Conservation (phyloP, 2,113 vertebrate genomes). For the Odobenus rosmarus region DNA sequence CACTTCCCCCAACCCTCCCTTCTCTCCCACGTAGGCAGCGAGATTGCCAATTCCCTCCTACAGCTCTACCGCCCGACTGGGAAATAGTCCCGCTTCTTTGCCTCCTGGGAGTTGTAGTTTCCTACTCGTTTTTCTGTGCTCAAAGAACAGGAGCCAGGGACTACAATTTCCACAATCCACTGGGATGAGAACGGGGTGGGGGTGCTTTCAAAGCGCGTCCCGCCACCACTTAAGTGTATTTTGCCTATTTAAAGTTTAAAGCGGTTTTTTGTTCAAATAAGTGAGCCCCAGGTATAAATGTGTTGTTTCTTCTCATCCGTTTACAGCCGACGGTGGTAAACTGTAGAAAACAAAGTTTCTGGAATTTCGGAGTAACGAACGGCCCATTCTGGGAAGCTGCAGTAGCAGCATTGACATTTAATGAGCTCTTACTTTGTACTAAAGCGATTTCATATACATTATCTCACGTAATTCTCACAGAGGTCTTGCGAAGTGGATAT, state of each 20-base stretch:
- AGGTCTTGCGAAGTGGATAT: not conserved
- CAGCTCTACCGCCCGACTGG: not conserved
- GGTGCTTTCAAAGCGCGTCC: slow-evolving; percentile 58
- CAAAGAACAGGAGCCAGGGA: accelerated
- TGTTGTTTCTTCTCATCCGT: not conserved
- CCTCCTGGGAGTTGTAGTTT: slow-evolving; percentile 83
- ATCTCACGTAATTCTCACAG: not conserved
- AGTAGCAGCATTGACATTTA: not conserved
- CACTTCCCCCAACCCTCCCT: slow-evolving; percentile 76
- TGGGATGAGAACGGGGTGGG: not conserved
- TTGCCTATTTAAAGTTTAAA: slow-evolving; percentile 42
- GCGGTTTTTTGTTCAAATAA: not conserved
- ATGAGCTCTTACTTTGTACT: not conserved
- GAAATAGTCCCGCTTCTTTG: slow-evolving; percentile 50
- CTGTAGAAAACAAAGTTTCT: slow-evolving; percentile 60
- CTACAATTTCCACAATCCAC: not conserved
- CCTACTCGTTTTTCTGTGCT: accelerated
- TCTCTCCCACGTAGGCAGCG: slow-evolving; percentile 91
- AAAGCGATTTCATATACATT: not conserved
- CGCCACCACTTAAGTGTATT: slow-evolving; percentile 34
- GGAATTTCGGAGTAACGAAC: not conserved
- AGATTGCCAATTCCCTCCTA: slow-evolving; percentile 83
- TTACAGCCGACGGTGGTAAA: not conserved
- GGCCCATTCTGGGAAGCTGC: not conserved
- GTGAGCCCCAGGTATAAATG: not conserved